Percentiles rank a stretch among this genome's conserved stretches.
These are phyloP conservation scores for Hirtodrosophila alboralis DNA, from an alignment of 2,888 invertebrate species.

Conservation along the genomic window DNA sequence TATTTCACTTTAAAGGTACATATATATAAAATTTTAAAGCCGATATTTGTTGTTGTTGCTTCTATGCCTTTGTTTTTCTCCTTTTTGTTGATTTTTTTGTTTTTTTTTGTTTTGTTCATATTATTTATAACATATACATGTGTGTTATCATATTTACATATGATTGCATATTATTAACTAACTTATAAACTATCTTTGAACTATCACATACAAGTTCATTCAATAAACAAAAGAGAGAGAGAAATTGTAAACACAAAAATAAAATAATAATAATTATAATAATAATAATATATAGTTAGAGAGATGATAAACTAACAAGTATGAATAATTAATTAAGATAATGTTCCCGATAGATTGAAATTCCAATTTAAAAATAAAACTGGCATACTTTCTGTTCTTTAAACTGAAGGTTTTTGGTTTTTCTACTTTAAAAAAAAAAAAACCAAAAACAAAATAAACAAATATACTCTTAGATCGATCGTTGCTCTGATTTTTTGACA, in stretches of 20 bases:
- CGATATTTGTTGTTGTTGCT: constrained; percentile 18
- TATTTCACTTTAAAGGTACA: constrained; percentile 13
- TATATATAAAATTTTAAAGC: constrained; percentile 36
- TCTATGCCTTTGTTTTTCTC: constrained; percentile 2
- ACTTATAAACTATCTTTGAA: constrained; percentile 76
- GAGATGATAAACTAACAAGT: constrained; percentile 10
- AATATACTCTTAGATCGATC: too few species aligned
- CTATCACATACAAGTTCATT: constrained; percentile 81
- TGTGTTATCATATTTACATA: constrained; percentile 4
- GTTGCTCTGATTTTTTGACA: too few species aligned
- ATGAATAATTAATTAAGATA: too few species aligned
- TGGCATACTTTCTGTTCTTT: too few species aligned
- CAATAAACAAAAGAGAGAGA: constrained; percentile 42
- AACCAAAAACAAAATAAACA: too few species aligned
- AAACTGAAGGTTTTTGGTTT: too few species aligned
- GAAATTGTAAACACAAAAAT: constrained; percentile 19
- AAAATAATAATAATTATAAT: constrained; percentile 7
- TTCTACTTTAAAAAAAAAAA: too few species aligned
- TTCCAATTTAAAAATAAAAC: too few species aligned
- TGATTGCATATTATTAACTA: constrained; percentile 29
- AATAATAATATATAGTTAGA: constrained; percentile 7
- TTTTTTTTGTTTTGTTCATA: constrained; percentile 13
- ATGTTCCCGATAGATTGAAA: too few species aligned
- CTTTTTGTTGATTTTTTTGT: constrained; percentile 15
- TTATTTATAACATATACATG: constrained; percentile 23